phyloP scores from a whole-genome alignment of 2,797 vertebrate genomes.

The Pipistrellus pipistrellus region DNA sequence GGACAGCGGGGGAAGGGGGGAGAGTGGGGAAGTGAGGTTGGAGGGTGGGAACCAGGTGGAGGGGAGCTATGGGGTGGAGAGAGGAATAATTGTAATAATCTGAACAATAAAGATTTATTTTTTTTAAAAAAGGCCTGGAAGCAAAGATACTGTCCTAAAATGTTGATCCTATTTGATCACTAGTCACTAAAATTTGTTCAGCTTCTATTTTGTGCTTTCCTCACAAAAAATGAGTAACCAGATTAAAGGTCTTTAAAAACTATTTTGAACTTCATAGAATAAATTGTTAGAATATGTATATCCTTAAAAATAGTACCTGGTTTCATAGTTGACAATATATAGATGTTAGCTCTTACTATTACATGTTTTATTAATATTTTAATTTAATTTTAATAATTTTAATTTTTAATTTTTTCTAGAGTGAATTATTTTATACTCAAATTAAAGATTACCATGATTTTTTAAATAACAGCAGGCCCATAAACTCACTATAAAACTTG shows the following conservation, averaged over 20 bases:
- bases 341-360: not conserved
- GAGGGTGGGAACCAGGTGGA: too few relatives aligned
- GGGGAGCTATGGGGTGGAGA: too few relatives aligned
- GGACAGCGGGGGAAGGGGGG: too few relatives aligned
- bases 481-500: not conserved
- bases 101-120: too few relatives aligned
- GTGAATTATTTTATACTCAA: slow-evolving; percentile 27
- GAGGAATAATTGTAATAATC: too few relatives aligned
- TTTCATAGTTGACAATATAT: not conserved
- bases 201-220: not conserved
- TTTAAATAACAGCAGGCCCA: not conserved
- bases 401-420: slow-evolving; percentile 15
- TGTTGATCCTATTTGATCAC: slow-evolving; percentile 1
- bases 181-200: slow-evolving; percentile 24
- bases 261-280: not conserved
- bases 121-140: not conserved
- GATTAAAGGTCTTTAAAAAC: slow-evolving; percentile 39
- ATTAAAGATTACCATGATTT: not conserved
- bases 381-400: not conserved
- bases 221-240: not conserved
- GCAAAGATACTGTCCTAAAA: not conserved
- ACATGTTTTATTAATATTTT: not conserved
- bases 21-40: too few relatives aligned
- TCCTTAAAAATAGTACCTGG: slow-evolving; percentile 24
- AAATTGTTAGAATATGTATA: not conserved